Conservation (phyloP, 2,113 vertebrate species). For the Brachionichthys hirsutus region DNA sequence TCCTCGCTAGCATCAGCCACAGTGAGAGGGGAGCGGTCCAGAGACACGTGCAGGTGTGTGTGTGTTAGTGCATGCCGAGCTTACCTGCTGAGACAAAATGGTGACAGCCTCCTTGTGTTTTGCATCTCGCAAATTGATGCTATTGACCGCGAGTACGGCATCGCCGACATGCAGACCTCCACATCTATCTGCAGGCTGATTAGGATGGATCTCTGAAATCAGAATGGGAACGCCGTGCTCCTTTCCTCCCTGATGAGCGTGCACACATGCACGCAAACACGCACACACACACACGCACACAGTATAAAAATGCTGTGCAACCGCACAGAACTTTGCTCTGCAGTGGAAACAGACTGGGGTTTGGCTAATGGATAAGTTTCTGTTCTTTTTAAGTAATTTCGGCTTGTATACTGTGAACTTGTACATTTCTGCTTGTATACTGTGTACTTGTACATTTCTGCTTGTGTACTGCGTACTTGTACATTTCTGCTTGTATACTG, state of each 20-base stretch:
- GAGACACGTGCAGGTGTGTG: not conserved
- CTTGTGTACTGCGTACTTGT: too few relatives aligned
- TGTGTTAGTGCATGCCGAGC: not conserved
- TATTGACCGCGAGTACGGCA: conserved; percentile 95
- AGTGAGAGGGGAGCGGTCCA: not conserved
- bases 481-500: too few relatives aligned
- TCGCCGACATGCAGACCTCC: conserved; percentile 95
- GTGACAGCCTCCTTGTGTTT: conserved; percentile 99
- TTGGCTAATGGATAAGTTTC: too few relatives aligned
- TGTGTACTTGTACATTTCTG: too few relatives aligned
- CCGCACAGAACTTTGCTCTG: too few relatives aligned
- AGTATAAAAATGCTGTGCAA: too few relatives aligned
- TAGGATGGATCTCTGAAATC: conserved; percentile 96
- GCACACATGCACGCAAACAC: not conserved
- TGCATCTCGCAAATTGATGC: conserved; percentile 93
- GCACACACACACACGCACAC: too few relatives aligned
- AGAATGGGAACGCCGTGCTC: conserved; percentile 98
- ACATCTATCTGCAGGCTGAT: conserved; percentile 93
- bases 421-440: too few relatives aligned
- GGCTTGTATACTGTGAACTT: too few relatives aligned
- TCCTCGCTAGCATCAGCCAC: conserved; percentile 80
- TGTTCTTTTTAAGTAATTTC: too few relatives aligned
- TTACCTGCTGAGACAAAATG: conserved; percentile 97
- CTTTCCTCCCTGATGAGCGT: conserved; percentile 92
- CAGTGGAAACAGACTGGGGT: too few relatives aligned